These are phyloP conservation scores for Pectinophora gossypiella DNA, from an alignment of 1,140 invertebrate genomes.

Conservation along the genomic window DNA sequence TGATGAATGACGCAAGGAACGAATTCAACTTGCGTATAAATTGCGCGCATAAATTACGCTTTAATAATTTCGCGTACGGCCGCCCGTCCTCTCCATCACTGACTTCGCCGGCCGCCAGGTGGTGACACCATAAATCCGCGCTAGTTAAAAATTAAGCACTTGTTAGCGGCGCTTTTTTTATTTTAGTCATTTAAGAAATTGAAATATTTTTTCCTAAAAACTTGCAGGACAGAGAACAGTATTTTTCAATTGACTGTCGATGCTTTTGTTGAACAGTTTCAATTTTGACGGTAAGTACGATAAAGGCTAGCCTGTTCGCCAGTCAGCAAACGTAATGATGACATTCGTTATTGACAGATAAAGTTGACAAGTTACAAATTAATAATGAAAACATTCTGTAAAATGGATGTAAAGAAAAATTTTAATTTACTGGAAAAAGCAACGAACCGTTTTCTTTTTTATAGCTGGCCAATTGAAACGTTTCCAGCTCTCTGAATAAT, in stretches of 20 bases:
- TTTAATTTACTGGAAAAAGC: slow-evolving; percentile 73
- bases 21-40: slow-evolving; percentile 67
- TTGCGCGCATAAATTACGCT: slow-evolving; percentile 71
- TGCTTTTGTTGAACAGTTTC: too few relatives aligned
- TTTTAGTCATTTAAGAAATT: too few relatives aligned
- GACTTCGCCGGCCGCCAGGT: slow-evolving; percentile 46
- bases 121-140: slow-evolving; percentile 51
- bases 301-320: too few relatives aligned
- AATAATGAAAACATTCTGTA: slow-evolving; percentile 35
- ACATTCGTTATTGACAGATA: too few relatives aligned
- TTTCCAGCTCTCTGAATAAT: slow-evolving; percentile 75
- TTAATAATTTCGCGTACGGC: slow-evolving; percentile 68
- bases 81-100: slow-evolving; percentile 56
- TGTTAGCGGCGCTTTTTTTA: background rate
- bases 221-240: too few relatives aligned
- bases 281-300: too few relatives aligned
- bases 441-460: slow-evolving; percentile 73
- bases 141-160: slow-evolving; percentile 47
- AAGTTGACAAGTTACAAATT: too few relatives aligned
- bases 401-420: slow-evolving; percentile 67
- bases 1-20: slow-evolving; percentile 68
- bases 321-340: too few relatives aligned
- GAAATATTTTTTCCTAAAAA: too few relatives aligned
- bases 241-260: too few relatives aligned
- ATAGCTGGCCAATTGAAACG: slow-evolving; percentile 73